Base-by-base conservation (phyloP, 2,113 vertebrate genomes). In the Aptenodytes patagonicus region DNA sequence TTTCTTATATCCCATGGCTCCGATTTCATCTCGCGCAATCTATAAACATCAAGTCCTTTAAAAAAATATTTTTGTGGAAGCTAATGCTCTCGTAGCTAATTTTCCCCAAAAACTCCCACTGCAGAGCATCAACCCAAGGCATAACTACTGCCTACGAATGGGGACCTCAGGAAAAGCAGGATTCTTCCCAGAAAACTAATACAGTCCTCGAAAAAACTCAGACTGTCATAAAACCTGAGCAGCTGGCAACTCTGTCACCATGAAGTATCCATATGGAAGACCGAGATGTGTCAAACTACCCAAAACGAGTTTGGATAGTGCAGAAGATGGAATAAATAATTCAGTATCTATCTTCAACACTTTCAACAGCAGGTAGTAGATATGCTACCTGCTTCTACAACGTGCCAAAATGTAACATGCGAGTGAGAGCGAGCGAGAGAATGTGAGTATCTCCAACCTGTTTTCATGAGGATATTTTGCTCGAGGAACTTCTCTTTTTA, bases 191-290 rank as follows among this genome's bases (percentile, higher is more conserved):
- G 96, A 98, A 98, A 97, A 97, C 97, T 98, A 97, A 97, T 95
- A 98, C 96, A 98, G 95, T 88, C 98, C 98, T 98, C 71, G 95
- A 97, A 98, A 98, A 98, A 98, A 97, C 93, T 96, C 97, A 97
- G 97, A 97, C 97, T 98, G 97, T 98, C 97, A 98, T 91, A 98
- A 98, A 98, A 98, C 98, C 98, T 98, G 98, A 98, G 98, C 98
- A 98, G 97, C 98, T 98, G 98, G 98, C 97, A 98, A 98, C 98
- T 98, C 98, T 98, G 97, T 98, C 98, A 98, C 98, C 98, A 98
- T 98, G 97, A 98, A 98, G 98, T 98, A 98, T 98, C 98, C 98
- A 98, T 98, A 98, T 98, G 98, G 98, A 98, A 98, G 97, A 98
- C 97, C 97, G 97, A 98, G 98, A 98, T 98, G 98, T 98, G 98